Percentiles rank a stretch among this genome's conserved stretches.
These are phyloP conservation scores for Myotis vivesi DNA, from an alignment of 2,797 vertebrate species.

Conservation along the genomic window DNA sequence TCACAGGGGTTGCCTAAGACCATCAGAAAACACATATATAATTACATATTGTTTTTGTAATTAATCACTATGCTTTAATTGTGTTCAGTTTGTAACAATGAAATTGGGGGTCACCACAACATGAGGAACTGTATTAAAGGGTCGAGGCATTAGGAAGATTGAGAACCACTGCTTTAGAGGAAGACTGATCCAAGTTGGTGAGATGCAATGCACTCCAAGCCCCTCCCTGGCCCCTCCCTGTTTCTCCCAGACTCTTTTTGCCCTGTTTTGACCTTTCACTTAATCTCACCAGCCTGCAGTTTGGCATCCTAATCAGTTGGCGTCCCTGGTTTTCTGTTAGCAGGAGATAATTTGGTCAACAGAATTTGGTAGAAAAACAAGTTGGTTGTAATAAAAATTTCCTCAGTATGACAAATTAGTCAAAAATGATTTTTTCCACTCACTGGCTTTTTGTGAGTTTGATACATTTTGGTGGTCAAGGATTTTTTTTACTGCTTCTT, in stretches of 20 bases:
- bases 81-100: too few relatives aligned
- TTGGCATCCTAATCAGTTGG: slow-evolving; percentile 20
- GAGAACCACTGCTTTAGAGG: background rate
- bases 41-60: too few relatives aligned
- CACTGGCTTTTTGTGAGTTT: background rate
- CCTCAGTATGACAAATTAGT: background rate
- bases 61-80: too few relatives aligned
- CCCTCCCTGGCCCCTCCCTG: background rate
- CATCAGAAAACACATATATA: too few relatives aligned
- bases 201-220: background rate
- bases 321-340: slow-evolving; percentile 17
- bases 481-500: slow-evolving; percentile 13
- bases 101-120: too few relatives aligned
- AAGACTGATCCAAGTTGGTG: background rate
- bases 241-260: background rate
- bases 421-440: background rate
- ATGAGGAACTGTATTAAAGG: too few relatives aligned
- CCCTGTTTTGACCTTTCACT: background rate
- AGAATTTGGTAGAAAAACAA: slow-evolving; percentile 59
- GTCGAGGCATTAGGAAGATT: too few relatives aligned
- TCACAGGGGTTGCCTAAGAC: too few relatives aligned
- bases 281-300: slow-evolving; percentile 13
- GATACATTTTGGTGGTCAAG: background rate
- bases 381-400: slow-evolving; percentile 30
- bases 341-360: slow-evolving; percentile 39